Base-by-base conservation (phyloP, 2,797 vertebrate genomes). In the Falco concolor region DNA sequence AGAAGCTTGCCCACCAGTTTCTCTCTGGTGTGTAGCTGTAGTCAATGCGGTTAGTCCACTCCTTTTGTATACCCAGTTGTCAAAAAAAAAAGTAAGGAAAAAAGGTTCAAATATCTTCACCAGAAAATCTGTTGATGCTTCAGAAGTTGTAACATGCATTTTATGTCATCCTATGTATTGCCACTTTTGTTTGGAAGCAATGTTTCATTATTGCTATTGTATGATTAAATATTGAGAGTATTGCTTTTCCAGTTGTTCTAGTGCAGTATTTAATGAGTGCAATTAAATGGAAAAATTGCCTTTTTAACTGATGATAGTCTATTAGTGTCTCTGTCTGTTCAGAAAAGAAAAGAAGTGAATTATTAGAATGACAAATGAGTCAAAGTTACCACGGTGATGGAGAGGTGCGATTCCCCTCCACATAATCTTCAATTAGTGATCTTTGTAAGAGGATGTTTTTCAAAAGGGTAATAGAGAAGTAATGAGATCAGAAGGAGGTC, bases 391-490 rank as follows among this genome's bases (percentile, higher is more conserved):
- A 92, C 96, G 52, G 97, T 98, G 98, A 98, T 98, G 98, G 98
- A 98, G 97, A 98, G 97, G 98, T 98, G 98, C 19, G 98, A 98
- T 98, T 98, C 98, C 96, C 97, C 91, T 98, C 97, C 98, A 98
- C 98, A 98, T 98, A 98, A 98, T 98, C 98, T 98, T 99, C 98
- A 98, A 99, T 99, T 99, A 98, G 98, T 98, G 98, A 98, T 98
- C 98, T 98, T 98, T 98, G 98, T 98, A 98, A 98, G 98, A 98
- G 98, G 98, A 97, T 98, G 98, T 98, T 98, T 98, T 98, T 98
- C 98, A 98, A 98, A 98, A 98, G 98, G 98, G 98, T 98, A 98
- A 98, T 98, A 98, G 98, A 97, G 98, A 98, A 98, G 97, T 98
- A 98, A 98, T 98, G 98, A 99, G 98, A 98, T 98, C 98, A 98